Conservation (phyloP, 2,113 vertebrate genomes). For the Rhabdornis inornatus region DNA sequence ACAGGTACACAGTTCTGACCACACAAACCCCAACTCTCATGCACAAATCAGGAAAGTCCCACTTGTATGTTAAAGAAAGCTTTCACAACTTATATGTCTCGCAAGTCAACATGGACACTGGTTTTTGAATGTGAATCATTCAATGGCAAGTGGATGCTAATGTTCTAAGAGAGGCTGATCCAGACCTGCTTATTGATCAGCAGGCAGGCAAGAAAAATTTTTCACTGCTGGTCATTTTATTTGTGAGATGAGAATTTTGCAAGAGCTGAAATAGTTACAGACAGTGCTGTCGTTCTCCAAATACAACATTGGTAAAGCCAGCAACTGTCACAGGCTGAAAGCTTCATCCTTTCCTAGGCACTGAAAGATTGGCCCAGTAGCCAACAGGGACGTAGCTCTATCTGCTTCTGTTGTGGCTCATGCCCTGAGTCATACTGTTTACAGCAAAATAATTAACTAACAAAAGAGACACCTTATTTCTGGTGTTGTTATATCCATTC, state of each 20-base stretch:
- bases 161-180: neutral
- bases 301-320: neutral
- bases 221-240: neutral
- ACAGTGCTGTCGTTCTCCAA: neutral
- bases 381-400: neutral
- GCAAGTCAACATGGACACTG: neutral
- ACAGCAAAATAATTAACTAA: neutral
- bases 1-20: neutral
- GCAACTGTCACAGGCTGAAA: neutral
- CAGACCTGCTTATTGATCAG: neutral
- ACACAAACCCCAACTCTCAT: neutral
- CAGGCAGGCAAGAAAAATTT: neutral
- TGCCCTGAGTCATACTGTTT: neutral
- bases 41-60: neutral
- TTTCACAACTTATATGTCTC: neutral
- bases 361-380: neutral
- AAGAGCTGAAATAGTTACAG: neutral
- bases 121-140: neutral
- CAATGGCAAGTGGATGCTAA: neutral
- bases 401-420: neutral
- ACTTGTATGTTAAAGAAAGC: neutral
- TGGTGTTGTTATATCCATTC: neutral
- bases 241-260: neutral
- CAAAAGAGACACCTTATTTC: neutral
- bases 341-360: neutral